Evolutionary conservation across 2,113 vertebrate species (phyloP), one percentile per base, ranked within the genome.

Genomic region (Elephas maximus): DNA sequence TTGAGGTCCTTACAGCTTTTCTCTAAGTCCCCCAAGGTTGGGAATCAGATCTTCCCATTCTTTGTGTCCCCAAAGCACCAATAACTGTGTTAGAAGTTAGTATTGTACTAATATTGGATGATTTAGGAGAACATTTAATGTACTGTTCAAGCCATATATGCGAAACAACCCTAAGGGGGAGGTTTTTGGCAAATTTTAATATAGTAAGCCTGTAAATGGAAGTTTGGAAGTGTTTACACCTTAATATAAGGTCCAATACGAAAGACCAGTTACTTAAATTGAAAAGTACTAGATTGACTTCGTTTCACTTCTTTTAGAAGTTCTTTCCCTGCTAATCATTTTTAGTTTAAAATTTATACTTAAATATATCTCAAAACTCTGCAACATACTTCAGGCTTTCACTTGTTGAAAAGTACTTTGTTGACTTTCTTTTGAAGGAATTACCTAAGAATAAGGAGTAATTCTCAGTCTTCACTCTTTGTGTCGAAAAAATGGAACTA

Each of bases 391-490:
- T 76, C 76, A 5, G 7, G 15, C 30, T 88, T 74, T 93, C 33
- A 63, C 23, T 45, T 96, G 77, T n/a, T 48, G 21, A 78, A 92
- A 88, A 73, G 57, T 76, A 60, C 8, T 67, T 93, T 48, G 23
- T 67, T 91, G 26, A 69, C 26, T 90, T 79, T 83, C 28, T 86
- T 93, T 20, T 18, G 24, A 94, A 96, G 63, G 81, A 76, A 37
- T 45, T 44, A 81, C 30, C 63, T 90, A 57, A 88, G 95, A 90
- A 88, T 82, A 88, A 93, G 12, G 44, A 65, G 41, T 44, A 28
- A 26, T 48, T 15, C 15, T 84, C n/a, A 37, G 18, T 67, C 26
- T 79, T 71, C n/a, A 37, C 37, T 88, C 67, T 88, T 74, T 51
- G 33, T 11, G 15, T 30, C 53, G 91, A 93, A 96, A 26, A 93